Base-by-base conservation (phyloP, 2,888 invertebrate species). In the Ectemnius lituratus region DNA sequence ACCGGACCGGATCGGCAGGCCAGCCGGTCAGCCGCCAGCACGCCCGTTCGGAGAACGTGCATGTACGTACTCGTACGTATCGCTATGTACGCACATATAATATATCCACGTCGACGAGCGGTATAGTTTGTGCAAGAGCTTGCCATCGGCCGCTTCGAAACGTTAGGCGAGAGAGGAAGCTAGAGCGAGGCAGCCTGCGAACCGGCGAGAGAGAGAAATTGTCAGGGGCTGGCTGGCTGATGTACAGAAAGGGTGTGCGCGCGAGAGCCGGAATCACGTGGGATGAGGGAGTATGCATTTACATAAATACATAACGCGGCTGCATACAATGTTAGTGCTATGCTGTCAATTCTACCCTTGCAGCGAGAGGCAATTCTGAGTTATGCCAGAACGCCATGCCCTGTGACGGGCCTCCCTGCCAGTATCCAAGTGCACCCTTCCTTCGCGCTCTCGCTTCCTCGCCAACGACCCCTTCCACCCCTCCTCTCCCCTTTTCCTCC, bases 241-340 rank as follows among this genome's bases (percentile, higher is more conserved):
- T 58, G 64, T 70, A 76, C 68, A 79, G 77, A 69, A 65, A 76
- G 80, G 80, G 74, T 67, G 79, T 37, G 37, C 37, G 74, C 65
- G 69, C 76, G 68, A 62, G 70, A 49, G 67, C 60, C 27, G 57
- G 49, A 49, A 74, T 71, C 76, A 70, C 71, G 76, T 75, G 83
- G 82, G 76, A 79, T 67, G 84, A 77, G 84, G 83, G 81, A 78
- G 80, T 82, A 88, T 90, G 88, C 90, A 90, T 90, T 90, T 90
- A 90, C 90, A 90, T 90, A 90, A 90, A 90, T 90, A 90, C 90
- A 90, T 90, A 90, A 90, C 90, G 90, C 88, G 86, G 86, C 83
- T 87, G 90, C 89, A 89, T 90, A 90, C 90, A 90, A 90, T 90
- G 90, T 90, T 90, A 87, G 90, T 86, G 88, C 90, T 89, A 89